Percentiles rank a stretch among this genome's conserved stretches.
Evolutionary conservation across 2,797 vertebrate genomes (phyloP).

Genomic region (Parotocinclus haroldoi): DNA sequence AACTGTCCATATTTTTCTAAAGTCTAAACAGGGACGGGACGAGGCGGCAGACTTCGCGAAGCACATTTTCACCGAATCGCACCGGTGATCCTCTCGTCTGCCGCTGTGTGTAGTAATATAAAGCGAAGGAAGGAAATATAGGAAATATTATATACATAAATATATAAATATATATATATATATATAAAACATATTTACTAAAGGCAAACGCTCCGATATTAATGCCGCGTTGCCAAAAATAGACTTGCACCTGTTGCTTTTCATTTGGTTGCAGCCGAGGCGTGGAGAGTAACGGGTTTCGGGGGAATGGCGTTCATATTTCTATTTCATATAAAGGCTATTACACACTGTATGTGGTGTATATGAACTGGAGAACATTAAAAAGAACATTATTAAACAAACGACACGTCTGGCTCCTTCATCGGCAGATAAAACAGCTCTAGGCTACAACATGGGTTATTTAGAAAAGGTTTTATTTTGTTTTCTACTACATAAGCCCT

Average conservation of each 20-base stretch:
- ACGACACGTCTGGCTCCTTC: slow-evolving; percentile 37
- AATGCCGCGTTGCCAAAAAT: slow-evolving; percentile 57
- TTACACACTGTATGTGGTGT: slow-evolving; percentile 85
- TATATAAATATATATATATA: slow-evolving; percentile 25
- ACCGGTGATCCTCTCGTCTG: slow-evolving; percentile 70
- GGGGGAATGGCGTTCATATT: slow-evolving; percentile 73
- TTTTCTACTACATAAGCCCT: too few relatives aligned
- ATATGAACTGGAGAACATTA: slow-evolving; percentile 81
- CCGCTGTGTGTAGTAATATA: slow-evolving; percentile 51
- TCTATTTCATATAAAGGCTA: slow-evolving; percentile 83
- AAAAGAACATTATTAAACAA: slow-evolving; percentile 73
- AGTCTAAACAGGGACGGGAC: slow-evolving; percentile 19
- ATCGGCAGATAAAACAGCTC: not conserved
- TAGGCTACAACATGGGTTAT: too few relatives aligned
- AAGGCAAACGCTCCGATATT: slow-evolving; percentile 63
- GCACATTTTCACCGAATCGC: slow-evolving; percentile 71
- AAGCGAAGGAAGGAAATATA: not conserved
- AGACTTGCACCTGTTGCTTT: slow-evolving; percentile 79
- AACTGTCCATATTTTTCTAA: slow-evolving; percentile 49
- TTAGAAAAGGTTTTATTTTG: too few relatives aligned
- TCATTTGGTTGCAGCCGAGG: slow-evolving; percentile 68
- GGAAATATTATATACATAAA: slow-evolving; percentile 13
- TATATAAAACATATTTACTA: slow-evolving; percentile 41
- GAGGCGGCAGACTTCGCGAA: slow-evolving; percentile 60
- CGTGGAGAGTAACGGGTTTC: slow-evolving; percentile 65